phyloP scores from a whole-genome alignment of 35 echinoderm and acorn worm species.

The Ptychodera flava region DNA sequence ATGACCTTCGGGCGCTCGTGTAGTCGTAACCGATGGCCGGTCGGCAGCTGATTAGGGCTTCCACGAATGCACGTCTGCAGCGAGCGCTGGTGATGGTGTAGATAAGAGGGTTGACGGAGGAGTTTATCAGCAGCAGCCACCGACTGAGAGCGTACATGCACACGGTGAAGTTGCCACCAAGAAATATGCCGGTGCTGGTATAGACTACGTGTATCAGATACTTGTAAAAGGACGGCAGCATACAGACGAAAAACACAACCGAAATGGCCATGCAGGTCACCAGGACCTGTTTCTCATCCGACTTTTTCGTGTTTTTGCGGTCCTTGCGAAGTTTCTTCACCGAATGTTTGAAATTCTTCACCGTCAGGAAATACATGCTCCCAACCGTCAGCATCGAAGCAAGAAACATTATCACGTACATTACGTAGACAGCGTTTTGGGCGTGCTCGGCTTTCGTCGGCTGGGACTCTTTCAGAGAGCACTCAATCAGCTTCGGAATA shows the following conservation, averaged over 20 bases:
- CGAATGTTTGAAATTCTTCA: background rate
- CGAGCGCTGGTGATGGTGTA: background rate
- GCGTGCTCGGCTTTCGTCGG: background rate
- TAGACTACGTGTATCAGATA: background rate
- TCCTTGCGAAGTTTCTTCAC: background rate
- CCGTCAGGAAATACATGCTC: background rate
- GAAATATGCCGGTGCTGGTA: background rate
- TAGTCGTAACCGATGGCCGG: background rate
- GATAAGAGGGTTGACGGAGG: background rate
- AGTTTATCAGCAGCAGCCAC: background rate
- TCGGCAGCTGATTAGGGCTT: background rate
- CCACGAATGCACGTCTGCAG: background rate
- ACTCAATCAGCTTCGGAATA: background rate
- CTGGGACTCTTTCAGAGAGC: background rate
- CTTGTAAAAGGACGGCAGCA: background rate
- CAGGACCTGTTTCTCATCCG: background rate
- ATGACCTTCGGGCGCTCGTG: background rate
- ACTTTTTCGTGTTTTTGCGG: background rate
- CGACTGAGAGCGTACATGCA: background rate
- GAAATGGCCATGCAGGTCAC: background rate
- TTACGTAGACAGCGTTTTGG: background rate
- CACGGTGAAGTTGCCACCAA: background rate
- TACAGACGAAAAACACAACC: background rate
- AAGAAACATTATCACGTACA: background rate
- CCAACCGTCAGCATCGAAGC: background rate